Evolutionary conservation across 2,113 vertebrate genomes (phyloP).

Genomic region (Scolopax mira): DNA sequence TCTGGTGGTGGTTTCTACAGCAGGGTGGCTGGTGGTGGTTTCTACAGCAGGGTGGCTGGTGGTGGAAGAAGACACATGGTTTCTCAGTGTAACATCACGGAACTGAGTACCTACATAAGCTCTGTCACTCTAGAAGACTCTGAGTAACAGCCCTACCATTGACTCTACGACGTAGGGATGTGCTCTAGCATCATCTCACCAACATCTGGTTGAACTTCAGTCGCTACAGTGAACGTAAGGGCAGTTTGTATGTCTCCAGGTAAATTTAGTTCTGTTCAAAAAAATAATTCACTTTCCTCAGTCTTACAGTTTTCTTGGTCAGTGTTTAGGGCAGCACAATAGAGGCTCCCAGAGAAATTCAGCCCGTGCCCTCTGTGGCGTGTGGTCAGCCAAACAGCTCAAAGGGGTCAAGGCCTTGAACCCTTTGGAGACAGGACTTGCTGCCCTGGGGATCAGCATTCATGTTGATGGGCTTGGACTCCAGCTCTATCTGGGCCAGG

Average conservation of each 20-base stretch:
- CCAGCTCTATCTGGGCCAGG: background rate
- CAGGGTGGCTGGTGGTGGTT: background rate
- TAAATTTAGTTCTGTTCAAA: background rate
- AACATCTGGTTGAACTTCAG: background rate
- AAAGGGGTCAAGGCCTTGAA: background rate
- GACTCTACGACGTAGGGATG: background rate
- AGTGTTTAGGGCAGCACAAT: background rate
- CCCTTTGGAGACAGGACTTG: background rate
- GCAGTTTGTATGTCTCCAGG: background rate
- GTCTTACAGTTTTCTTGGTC: background rate
- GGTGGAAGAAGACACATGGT: background rate
- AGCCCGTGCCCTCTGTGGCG: background rate
- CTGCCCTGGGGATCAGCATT: background rate
- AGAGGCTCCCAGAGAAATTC: background rate
- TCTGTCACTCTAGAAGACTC: background rate
- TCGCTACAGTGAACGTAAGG: background rate
- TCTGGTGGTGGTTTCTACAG: background rate
- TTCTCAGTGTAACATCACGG: background rate
- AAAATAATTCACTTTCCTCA: background rate
- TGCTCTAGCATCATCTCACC: background rate
- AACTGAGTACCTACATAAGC: background rate
- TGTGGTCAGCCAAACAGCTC: background rate
- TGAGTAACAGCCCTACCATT: background rate
- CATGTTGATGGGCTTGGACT: background rate
- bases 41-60: background rate